These are phyloP conservation scores for Brachyrhaphis roseni DNA, from an alignment of 2,797 vertebrate species.

Conservation along the genomic window DNA sequence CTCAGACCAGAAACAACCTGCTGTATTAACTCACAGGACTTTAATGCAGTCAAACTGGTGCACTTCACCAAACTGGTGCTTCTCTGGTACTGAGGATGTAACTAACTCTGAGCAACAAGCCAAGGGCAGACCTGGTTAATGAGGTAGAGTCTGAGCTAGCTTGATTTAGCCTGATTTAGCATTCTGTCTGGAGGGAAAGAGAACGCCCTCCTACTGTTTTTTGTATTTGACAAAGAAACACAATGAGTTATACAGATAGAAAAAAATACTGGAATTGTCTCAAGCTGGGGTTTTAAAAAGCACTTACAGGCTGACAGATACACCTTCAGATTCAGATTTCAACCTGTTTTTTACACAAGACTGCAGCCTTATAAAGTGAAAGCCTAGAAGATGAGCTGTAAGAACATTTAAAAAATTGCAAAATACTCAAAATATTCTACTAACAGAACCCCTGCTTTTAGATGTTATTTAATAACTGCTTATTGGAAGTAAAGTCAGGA, in stretches of 20 bases:
- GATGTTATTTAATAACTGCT: background rate
- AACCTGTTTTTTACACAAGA: background rate
- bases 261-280: background rate
- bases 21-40: background rate
- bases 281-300: background rate
- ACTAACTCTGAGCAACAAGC: background rate
- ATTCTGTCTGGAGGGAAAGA: background rate
- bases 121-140: background rate
- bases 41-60: background rate
- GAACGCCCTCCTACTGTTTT: background rate
- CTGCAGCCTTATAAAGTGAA: background rate
- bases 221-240: background rate
- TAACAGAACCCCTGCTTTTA: too few relatives aligned
- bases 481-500: background rate
- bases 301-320: background rate
- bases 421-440: too few relatives aligned
- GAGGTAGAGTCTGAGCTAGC: background rate
- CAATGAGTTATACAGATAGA: background rate
- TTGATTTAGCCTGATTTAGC: background rate
- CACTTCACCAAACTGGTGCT: background rate
- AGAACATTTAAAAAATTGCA: background rate
- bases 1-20: background rate
- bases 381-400: background rate
- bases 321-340: background rate
- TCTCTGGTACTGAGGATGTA: background rate